These are phyloP conservation scores for Eptesicus fuscus DNA, from an alignment of 2,113 vertebrate genomes.

Conservation along the genomic window DNA sequence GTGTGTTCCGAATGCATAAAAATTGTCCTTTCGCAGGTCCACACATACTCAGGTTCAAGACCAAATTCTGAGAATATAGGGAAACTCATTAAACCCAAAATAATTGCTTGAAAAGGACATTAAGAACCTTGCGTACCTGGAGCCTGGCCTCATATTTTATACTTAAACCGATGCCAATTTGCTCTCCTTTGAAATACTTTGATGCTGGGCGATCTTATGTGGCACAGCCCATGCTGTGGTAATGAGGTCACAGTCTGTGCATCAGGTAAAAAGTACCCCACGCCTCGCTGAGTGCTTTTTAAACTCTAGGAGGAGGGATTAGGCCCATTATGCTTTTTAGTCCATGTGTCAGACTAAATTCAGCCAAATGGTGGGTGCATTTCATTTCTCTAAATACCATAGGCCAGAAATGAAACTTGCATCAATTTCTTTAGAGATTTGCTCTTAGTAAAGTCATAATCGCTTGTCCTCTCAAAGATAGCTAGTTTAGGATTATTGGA, in stretches of 20 bases:
- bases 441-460: slow-evolving; percentile 41
- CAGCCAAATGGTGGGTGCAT: background rate
- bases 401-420: background rate
- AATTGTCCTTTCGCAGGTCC: background rate
- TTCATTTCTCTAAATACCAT: slow-evolving; percentile 7
- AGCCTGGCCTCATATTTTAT: background rate
- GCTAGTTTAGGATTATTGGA: slow-evolving; percentile 18
- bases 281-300: background rate
- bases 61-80: background rate
- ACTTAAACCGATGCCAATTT: background rate
- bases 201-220: background rate
- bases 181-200: background rate
- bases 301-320: background rate
- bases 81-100: slow-evolving; percentile 4
- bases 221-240: background rate
- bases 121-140: background rate
- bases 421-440: slow-evolving; percentile 20
- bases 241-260: background rate
- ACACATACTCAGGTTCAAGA: background rate
- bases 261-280: background rate
- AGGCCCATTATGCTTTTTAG: background rate
- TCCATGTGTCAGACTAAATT: background rate
- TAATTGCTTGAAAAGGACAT: slow-evolving; percentile 14
- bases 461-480: slow-evolving; percentile 12
- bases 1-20: background rate